A percentile compares a stretch with the other conserved stretches of the same genome.
phyloP scores from a whole-genome alignment of 2,797 vertebrate species.

The Pipistrellus pipistrellus region DNA sequence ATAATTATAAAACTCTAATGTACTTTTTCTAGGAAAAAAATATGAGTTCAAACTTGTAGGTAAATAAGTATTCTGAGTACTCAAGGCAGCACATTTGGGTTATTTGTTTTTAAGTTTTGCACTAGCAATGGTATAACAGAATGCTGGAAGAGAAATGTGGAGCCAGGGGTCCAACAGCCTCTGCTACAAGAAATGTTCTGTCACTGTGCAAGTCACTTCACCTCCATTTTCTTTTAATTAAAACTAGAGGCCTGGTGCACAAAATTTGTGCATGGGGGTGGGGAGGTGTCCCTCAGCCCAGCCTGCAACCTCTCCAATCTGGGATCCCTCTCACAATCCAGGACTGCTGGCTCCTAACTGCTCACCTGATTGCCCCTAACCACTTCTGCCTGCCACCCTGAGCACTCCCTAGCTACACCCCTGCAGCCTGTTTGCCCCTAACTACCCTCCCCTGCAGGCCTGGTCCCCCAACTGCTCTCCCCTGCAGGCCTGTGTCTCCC shows the following conservation, averaged over 20 bases:
- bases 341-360: too few relatives aligned
- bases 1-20: conserved; percentile 37
- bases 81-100: background rate
- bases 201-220: background rate
- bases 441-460: too few relatives aligned
- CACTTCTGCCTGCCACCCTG: too few relatives aligned
- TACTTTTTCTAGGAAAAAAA: conserved; percentile 60
- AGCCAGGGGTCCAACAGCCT: background rate
- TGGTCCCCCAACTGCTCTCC: too few relatives aligned
- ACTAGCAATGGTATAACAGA: background rate
- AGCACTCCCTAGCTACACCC: too few relatives aligned
- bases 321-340: too few relatives aligned
- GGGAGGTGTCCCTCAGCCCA: too few relatives aligned
- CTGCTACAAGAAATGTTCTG: background rate
- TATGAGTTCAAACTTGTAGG: conserved; percentile 2
- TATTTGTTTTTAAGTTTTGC: background rate
- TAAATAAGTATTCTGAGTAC: background rate
- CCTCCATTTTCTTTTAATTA: background rate
- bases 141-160: background rate
- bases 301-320: too few relatives aligned
- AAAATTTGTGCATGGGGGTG: too few relatives aligned
- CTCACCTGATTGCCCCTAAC: too few relatives aligned
- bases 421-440: too few relatives aligned
- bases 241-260: background rate
- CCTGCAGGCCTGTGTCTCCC: too few relatives aligned